A percentile compares a stretch with the other conserved stretches of the same genome.
Conservation (phyloP, 1,140 invertebrate genomes). For the Microplitis demolitor region DNA sequence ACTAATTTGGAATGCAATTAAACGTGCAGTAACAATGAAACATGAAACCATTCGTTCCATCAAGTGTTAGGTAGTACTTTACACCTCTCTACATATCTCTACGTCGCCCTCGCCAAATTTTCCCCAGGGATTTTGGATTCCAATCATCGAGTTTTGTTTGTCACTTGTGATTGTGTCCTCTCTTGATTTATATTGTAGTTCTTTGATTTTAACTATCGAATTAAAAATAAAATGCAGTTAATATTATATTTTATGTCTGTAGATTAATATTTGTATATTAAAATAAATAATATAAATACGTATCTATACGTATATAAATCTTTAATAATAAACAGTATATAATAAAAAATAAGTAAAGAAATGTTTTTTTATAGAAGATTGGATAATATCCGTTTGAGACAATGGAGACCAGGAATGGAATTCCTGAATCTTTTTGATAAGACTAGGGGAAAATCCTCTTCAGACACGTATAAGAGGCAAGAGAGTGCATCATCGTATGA, state of each 20-base stretch:
- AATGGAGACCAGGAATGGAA: constrained; percentile 33
- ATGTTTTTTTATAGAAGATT: too few relatives aligned
- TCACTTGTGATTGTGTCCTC: constrained; percentile 18
- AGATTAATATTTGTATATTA: too few relatives aligned
- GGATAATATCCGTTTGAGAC: not conserved
- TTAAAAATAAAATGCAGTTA: too few relatives aligned
- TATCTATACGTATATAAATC: too few relatives aligned
- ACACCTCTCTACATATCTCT: constrained; percentile 10
- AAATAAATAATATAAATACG: too few relatives aligned
- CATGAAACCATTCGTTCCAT: constrained; percentile 34
- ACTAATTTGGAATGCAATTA: constrained; percentile 58
- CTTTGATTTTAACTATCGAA: too few relatives aligned
- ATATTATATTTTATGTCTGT: too few relatives aligned
- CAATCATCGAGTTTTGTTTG: not conserved
- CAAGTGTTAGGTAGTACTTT: constrained; percentile 21
- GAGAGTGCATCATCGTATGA: constrained; percentile 27
- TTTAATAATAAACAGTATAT: not conserved
- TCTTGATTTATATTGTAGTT: too few relatives aligned
- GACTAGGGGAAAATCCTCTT: constrained; percentile 2
- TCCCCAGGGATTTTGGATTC: not conserved
- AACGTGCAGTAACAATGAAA: constrained; percentile 52
- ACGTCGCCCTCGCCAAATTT: not conserved
- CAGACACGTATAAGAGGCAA: constrained; percentile 20
- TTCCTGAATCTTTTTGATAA: constrained; percentile 49
- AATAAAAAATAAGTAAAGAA: not conserved